Conservation (phyloP, 2,113 vertebrate genomes). For the Rhinopithecus roxellana region DNA sequence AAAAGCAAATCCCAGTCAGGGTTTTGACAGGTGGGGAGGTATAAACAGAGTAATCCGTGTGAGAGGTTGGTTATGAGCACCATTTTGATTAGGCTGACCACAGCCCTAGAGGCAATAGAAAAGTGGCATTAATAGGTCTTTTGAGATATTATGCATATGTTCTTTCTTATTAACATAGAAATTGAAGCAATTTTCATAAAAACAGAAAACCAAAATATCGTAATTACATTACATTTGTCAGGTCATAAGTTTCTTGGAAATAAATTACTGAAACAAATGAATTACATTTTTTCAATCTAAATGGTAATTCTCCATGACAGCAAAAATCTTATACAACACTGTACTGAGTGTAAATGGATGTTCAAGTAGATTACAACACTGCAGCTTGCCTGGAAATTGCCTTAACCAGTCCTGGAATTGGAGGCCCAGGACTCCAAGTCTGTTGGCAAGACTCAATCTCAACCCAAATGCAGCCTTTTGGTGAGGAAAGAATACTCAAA, state of each 20-base stretch:
- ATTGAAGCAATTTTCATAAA: constrained; percentile 51
- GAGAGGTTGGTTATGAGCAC: neutral
- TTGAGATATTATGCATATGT: neutral
- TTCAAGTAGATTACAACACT: neutral
- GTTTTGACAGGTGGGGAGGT: neutral
- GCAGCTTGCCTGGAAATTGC: neutral
- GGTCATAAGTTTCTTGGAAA: constrained; percentile 53
- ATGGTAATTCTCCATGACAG: constrained; percentile 63
- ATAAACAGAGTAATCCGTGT: neutral
- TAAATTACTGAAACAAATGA: constrained; percentile 63
- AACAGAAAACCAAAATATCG: constrained; percentile 57
- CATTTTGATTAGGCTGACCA: neutral
- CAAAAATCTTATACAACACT: constrained; percentile 13
- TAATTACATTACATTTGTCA: constrained; percentile 60
- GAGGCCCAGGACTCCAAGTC: neutral
- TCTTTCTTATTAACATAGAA: neutral
- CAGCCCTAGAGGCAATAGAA: neutral
- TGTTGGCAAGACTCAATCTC: neutral
- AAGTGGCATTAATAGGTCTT: neutral
- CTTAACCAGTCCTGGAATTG: neutral
- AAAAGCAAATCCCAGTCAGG: neutral
- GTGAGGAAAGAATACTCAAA: neutral
- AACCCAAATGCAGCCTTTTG: neutral
- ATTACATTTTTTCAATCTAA: constrained; percentile 61
- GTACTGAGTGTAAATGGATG: neutral